Base-by-base conservation (phyloP, 2,797 vertebrate genomes). In the Oryzias sinensis region DNA sequence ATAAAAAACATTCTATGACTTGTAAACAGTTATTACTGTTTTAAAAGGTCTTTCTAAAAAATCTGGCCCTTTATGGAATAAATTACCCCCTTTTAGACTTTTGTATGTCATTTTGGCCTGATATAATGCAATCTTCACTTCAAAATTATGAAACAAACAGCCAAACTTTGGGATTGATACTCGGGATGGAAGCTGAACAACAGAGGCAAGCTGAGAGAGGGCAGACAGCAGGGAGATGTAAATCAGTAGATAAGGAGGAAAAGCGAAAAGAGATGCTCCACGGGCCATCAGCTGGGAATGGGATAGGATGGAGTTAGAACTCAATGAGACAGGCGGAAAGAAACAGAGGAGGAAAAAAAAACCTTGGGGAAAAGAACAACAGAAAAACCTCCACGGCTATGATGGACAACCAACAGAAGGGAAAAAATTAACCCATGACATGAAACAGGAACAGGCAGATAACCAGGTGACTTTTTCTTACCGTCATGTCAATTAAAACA, bases 401-500 rank as follows among this genome's bases (percentile, higher is more conserved):
- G 73, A 87, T 53, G 66, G 80, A 84, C 69, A 77, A 59, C 65
- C 37, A 78, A 65, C 56, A 68, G 44, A 49, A 61, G 46, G 50
- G 48, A 41, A 68, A 69, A 65, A 73, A 84, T 53, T 7, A 55
- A 60, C 72, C 59, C 41, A 49, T 73, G 79, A 85, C 81, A 74
- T 66, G 73, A 76, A 80, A 78, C 76, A 78, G 74, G 53, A 71
- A 69, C 68, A 75, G 67, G 67, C 64, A 62, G 74, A 83, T 68
- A 74, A 76, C 57, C 24, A 59, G 56, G 18, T 42, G 20, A 40
- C 22, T 71, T 75, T 78, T 62, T 69, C 54, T 61, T 53, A 14
- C 44, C 45, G 5, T 24, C 15, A 29, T 74, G 82, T 82, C 84
- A 89, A 83, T 87, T 88, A 88, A 82, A 88, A 78, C 53, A 56